Evolutionary conservation across 1,140 invertebrate genomes (phyloP), one percentile per base, ranked within the genome.

Genomic region (Procambarus virginalis): DNA sequence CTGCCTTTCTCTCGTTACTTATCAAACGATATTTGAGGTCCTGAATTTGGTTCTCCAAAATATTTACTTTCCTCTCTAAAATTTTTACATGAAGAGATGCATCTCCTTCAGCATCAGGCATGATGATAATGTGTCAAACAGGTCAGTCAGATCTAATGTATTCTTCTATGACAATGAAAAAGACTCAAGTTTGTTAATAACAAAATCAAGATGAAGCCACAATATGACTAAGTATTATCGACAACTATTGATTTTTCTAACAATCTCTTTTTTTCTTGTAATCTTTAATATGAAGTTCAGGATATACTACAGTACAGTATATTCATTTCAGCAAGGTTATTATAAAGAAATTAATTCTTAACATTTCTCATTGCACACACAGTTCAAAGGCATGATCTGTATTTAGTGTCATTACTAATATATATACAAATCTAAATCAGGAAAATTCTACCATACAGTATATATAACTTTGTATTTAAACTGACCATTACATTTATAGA

Each of bases 21-120:
- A 89, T 84, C 22, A 89, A 20, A 6, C 76, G 88, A 77, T 79
- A 84, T 22, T 89, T 89, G 20, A 89, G 75, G 58, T 89, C 88
- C 58, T 89, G 88, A 45, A 89, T 84, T 45, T 89, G 88, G 48
- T 58, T 79, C 46, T 89, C 88, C 49, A 89, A 73, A n/a, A 84
- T 20, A 49, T 84, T 60, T 8, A 89, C 88, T 70, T 89, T 89
- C 60, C 88, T 89, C 82, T 89, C 88, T 5, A 89, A 68, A 45
- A 86, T 20, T 49, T 58, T 86, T 34, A 84, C 81, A 89, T 89
- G 68, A 48, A 73, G 46, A 60, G 73, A 10, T 78, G 84, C 17
- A n/a, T 89, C 76, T n/a, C 22, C 80, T 10, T 89, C 81, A 34
- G 20, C 46, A 68, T 73, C 88, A 89, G 85, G 34, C 85, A 86